Percentiles rank a stretch among this genome's conserved stretches.
These are phyloP conservation scores for Stigmatopora argus DNA, from an alignment of 2,113 vertebrate genomes.

Conservation along the genomic window DNA sequence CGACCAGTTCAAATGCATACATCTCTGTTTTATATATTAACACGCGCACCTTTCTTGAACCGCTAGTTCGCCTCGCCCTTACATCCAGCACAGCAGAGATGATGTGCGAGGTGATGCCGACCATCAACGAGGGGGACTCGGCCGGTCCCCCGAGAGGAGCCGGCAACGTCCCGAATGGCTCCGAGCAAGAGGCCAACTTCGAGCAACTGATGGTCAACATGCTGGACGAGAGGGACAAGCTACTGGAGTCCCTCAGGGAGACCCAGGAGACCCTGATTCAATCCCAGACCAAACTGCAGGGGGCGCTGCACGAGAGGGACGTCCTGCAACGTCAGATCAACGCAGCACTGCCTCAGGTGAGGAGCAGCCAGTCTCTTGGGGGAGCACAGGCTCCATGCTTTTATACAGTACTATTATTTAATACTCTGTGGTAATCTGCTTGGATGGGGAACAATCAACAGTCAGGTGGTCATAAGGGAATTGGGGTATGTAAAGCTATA, in stretches of 20 bases:
- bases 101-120: conserved; percentile 99
- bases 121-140: conserved; percentile 92
- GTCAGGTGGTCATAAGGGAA: neutral
- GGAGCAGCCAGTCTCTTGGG: conserved; percentile 25
- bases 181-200: conserved; percentile 88
- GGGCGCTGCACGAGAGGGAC: conserved; percentile 88
- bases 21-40: conserved; percentile 21
- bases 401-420: neutral
- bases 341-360: conserved; percentile 91
- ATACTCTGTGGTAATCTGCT: neutral
- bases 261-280: conserved; percentile 85
- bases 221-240: conserved; percentile 95
- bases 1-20: conserved; percentile 23
- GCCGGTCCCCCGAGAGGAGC: conserved; percentile 71
- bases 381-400: neutral
- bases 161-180: conserved; percentile 75
- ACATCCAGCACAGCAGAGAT: conserved; percentile 60
- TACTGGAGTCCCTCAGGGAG: conserved; percentile 92
- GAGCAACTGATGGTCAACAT: conserved; percentile 99
- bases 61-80: conserved; percentile 44
- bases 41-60: conserved; percentile 11
- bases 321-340: conserved; percentile 93
- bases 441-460: neutral
- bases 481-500: neutral
- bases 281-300: conserved; percentile 88